Evolutionary conservation across 92 coral and sea anemone genomes (phyloP).

Genomic region (Phymanthus crucifer): DNA sequence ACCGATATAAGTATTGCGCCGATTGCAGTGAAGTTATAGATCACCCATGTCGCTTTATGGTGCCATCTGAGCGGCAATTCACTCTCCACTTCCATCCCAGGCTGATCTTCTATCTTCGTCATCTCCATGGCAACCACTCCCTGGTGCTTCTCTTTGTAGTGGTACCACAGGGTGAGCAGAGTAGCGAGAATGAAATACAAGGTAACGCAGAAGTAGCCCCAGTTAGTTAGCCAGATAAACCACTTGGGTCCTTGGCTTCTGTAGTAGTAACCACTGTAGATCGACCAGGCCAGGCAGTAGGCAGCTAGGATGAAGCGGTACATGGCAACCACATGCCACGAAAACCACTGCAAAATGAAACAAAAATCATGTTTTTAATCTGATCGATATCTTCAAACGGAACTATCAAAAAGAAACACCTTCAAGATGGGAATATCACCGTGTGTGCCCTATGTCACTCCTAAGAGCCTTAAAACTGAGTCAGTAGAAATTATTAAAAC

Average conservation of each 20-base stretch:
- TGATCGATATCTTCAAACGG: too few relatives aligned
- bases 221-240: slow-evolving; percentile 94
- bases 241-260: slow-evolving; percentile 72
- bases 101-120: slow-evolving; percentile 3
- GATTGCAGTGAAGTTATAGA: slow-evolving; percentile 61
- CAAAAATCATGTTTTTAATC: too few relatives aligned
- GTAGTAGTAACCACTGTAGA: slow-evolving; percentile 73
- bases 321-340: slow-evolving; percentile 39
- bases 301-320: slow-evolving; percentile 65
- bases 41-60: slow-evolving; percentile 80
- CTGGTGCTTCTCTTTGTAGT: slow-evolving; percentile 18
- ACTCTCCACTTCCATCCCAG: slow-evolving; percentile 13
- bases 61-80: slow-evolving; percentile 61
- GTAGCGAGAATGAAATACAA: slow-evolving; percentile 67
- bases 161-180: slow-evolving; percentile 45
- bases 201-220: slow-evolving; percentile 70
- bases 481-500: not conserved
- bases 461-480: too few relatives aligned
- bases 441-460: too few relatives aligned
- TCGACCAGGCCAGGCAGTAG: slow-evolving; percentile 82
- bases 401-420: too few relatives aligned
- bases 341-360: slow-evolving; percentile 73
- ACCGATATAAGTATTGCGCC: slow-evolving; percentile 56
- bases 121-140: slow-evolving; percentile 27
- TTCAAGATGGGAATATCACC: too few relatives aligned